Percentiles rank a stretch among this genome's conserved stretches.
phyloP scores from a whole-genome alignment of 2,888 invertebrate genomes.

The Aspidiotus destructor region DNA sequence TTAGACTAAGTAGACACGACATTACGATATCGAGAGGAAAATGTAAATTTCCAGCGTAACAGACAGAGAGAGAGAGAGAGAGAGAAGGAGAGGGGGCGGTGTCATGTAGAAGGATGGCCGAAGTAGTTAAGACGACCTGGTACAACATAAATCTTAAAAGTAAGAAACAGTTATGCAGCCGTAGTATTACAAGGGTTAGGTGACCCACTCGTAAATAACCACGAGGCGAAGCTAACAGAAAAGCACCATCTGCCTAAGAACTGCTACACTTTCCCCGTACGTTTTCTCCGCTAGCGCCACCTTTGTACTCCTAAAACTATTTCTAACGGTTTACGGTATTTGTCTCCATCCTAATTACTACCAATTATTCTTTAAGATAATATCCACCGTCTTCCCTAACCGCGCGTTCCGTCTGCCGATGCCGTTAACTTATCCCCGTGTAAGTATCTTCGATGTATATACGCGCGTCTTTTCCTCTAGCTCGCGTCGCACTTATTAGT shows the following conservation, averaged over 20 bases:
- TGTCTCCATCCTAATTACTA: conserved; percentile 33
- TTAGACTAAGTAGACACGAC: conserved; percentile 26
- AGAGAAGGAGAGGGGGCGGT: conserved; percentile 1
- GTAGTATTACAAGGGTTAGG: conserved; percentile 34
- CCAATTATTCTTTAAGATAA: conserved; percentile 34
- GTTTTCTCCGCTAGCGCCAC: conserved; percentile 25
- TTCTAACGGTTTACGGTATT: conserved; percentile 31
- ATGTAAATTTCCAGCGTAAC: background rate
- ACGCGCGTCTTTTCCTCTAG: conserved; percentile 10
- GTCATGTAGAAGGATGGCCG: conserved; percentile 28
- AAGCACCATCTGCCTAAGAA: conserved; percentile 32
- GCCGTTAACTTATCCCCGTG: conserved; percentile 6
- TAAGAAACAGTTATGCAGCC: conserved; percentile 34
- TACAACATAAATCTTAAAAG: conserved; percentile 34
- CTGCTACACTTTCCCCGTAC: conserved; percentile 1
- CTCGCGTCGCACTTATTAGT: conserved; percentile 22
- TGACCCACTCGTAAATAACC: conserved; percentile 34
- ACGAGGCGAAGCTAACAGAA: conserved; percentile 27
- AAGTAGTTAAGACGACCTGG: conserved; percentile 34
- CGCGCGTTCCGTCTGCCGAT: background rate
- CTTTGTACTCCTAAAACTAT: conserved; percentile 29
- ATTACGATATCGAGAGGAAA: conserved; percentile 22
- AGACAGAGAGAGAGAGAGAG: background rate
- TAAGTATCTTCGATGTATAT: background rate
- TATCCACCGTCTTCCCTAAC: conserved; percentile 27